A percentile compares a stretch with the other conserved stretches of the same genome.
Evolutionary conservation across 2,797 vertebrate genomes (phyloP).

Genomic region (Typhlichthys subterraneus): DNA sequence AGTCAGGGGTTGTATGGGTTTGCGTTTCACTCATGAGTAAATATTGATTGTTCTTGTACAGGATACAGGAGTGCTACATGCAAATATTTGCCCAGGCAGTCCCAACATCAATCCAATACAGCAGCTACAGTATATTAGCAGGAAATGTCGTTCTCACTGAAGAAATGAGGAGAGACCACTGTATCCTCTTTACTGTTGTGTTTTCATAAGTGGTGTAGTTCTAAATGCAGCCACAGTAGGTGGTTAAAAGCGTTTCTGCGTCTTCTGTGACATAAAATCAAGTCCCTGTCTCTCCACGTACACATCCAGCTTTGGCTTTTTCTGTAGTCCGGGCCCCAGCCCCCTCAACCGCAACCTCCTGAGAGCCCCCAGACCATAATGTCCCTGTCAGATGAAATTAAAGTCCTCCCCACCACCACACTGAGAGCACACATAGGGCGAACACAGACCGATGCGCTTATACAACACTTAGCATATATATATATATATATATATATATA

Average conservation of each 20-base stretch:
- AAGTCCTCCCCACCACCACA: slow-evolving; percentile 54
- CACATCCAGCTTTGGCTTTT: slow-evolving; percentile 30
- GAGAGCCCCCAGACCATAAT: slow-evolving; percentile 57
- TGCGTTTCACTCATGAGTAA: slow-evolving; percentile 72
- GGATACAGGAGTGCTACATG: slow-evolving; percentile 59
- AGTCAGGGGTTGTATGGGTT: slow-evolving; percentile 54
- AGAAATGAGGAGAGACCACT: too few relatives aligned
- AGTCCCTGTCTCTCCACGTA: slow-evolving; percentile 29
- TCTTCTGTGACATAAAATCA: slow-evolving; percentile 29
- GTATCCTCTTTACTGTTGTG: slow-evolving; percentile 33
- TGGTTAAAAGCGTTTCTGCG: slow-evolving; percentile 58
- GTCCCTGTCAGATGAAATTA: slow-evolving; percentile 69
- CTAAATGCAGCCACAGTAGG: slow-evolving; percentile 17
- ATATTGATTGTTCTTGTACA: slow-evolving; percentile 76
- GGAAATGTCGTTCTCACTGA: neutral
- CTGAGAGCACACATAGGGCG: slow-evolving; percentile 59
- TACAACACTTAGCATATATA: slow-evolving; percentile 67
- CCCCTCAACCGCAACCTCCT: slow-evolving; percentile 27
- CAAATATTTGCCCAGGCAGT: slow-evolving; percentile 67
- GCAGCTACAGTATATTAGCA: slow-evolving; percentile 41
- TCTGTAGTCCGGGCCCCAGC: slow-evolving; percentile 29
- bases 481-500: too few relatives aligned
- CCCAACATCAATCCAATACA: slow-evolving; percentile 52
- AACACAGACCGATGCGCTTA: slow-evolving; percentile 65
- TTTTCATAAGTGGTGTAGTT: slow-evolving; percentile 35